Evolutionary conservation across 2,888 invertebrate genomes (phyloP), one percentile per base, ranked within the genome.

Genomic region (Ethmia dodecea): DNA sequence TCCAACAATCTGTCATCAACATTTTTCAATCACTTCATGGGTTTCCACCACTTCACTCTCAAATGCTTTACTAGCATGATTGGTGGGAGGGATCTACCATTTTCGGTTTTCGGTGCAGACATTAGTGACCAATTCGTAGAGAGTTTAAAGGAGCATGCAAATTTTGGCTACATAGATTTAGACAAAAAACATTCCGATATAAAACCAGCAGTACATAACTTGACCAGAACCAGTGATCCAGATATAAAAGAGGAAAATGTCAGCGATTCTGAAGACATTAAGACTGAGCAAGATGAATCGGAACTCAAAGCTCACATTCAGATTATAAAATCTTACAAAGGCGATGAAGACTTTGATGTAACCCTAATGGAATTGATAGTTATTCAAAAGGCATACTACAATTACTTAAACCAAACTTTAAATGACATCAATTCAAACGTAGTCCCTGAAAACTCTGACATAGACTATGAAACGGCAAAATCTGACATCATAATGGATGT

Each of bases 21-120:
- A 24, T 84, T 81, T 45, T 78, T 79, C 27, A 74, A 72, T 38
- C 87, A 87, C 42, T 87, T 68, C 35, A 80, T 87, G 72, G 75
- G 81, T 0, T 77, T 57, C 36, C 87, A 87, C 36, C 81, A 78
- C 42, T 75, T 83, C 26, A 84, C 86, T 4, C 49, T 87, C 0
- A 86, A 83, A 57, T 86, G 86, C 38, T 61, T 87, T n/a, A 56
- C 80, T 3, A 56, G 46, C 15, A 39, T 79, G 2, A 54, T 86
- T 13, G 75, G 75, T 4, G 84, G 86, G 0, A 67, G 51, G 37
- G 75, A 83, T 40, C 50, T 66, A 30, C 74, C 76, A 12, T 80
- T 87, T 39, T 47, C 57, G 6, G 68, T 87, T 0, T 60, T 63
- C 37, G 87, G 87, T 15, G 80, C 75, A 2, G 79, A 84, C 42